Evolutionary conservation across 2,113 vertebrate genomes (phyloP).

Genomic region (Prunella himalayana): DNA sequence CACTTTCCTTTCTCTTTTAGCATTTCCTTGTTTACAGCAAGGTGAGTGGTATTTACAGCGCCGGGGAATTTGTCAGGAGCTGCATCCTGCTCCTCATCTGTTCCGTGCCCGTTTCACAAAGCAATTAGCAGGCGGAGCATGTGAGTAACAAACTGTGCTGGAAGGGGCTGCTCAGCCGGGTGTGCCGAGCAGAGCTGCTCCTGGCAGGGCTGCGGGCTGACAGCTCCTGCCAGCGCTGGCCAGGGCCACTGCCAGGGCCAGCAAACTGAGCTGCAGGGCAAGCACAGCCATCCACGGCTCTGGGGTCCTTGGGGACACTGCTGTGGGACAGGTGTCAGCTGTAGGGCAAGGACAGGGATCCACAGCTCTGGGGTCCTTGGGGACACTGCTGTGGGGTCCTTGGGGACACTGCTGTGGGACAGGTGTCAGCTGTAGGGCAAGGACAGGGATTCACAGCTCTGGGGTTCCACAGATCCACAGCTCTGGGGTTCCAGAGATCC

Average conservation of each 20-base stretch:
- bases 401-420: neutral
- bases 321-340: neutral
- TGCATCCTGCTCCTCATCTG: conserved; percentile 40
- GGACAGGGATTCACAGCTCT: neutral
- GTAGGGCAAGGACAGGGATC: neutral
- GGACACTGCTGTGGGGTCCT: neutral
- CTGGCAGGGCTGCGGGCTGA: neutral
- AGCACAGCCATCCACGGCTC: neutral
- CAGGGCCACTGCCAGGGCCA: neutral
- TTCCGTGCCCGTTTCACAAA: conserved; percentile 21
- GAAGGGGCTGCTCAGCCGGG: conserved; percentile 45
- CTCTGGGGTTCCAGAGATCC: too few species aligned
- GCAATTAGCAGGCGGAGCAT: conserved; percentile 16
- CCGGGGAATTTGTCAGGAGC: conserved; percentile 40
- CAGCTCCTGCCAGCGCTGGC: neutral
- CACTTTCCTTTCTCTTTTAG: neutral
- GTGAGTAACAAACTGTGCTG: conserved; percentile 7
- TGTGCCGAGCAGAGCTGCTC: neutral
- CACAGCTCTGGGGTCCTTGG: too few species aligned
- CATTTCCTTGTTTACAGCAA: conserved; percentile 53
- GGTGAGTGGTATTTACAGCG: conserved; percentile 57
- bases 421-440: neutral
- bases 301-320: neutral
- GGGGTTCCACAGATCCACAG: neutral
- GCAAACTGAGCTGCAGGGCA: neutral